Conservation (phyloP, 2,888 invertebrate species). For the Atrina japonica region DNA sequence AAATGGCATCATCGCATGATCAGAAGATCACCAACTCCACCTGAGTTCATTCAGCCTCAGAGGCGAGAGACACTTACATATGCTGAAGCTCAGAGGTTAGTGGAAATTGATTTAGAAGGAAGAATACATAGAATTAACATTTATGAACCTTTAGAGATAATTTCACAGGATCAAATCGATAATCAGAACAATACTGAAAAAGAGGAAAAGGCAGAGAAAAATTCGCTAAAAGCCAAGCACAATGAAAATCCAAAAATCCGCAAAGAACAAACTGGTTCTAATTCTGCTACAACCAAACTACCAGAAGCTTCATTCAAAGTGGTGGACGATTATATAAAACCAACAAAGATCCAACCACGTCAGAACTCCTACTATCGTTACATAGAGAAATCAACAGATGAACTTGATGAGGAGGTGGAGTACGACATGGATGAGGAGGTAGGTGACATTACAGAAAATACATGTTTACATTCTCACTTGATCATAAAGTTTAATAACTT, state of each 20-base stretch:
- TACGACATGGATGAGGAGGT: conserved; percentile 98
- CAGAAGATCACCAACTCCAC: conserved; percentile 78
- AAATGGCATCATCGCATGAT: conserved; percentile 74
- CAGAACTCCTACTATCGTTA: conserved; percentile 93
- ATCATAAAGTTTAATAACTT: no score
- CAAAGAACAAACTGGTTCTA: conserved; percentile 61
- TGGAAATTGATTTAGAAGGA: conserved; percentile 93
- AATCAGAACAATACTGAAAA: conserved; percentile 78
- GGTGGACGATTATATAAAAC: conserved; percentile 87
- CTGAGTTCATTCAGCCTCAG: conserved; percentile 76
- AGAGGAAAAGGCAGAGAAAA: conserved; percentile 76
- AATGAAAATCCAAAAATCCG: conserved; percentile 58
- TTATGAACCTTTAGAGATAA: conserved; percentile 81
- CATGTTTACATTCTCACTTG: no score
- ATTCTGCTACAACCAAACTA: conserved; percentile 81
- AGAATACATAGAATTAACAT: conserved; percentile 85
- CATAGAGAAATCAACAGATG: conserved; percentile 96
- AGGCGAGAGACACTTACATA: conserved; percentile 88
- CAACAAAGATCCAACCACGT: conserved; percentile 90
- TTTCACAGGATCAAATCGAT: conserved; percentile 79
- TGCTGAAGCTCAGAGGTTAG: conserved; percentile 91
- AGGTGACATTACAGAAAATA: conserved; percentile 28
- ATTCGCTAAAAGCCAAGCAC: conserved; percentile 58
- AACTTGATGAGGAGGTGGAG: conserved; percentile 94
- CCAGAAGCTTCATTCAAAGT: conserved; percentile 88